Evolutionary conservation across 2,888 invertebrate genomes (phyloP).

Genomic region (Ormyrus labotus): DNA sequence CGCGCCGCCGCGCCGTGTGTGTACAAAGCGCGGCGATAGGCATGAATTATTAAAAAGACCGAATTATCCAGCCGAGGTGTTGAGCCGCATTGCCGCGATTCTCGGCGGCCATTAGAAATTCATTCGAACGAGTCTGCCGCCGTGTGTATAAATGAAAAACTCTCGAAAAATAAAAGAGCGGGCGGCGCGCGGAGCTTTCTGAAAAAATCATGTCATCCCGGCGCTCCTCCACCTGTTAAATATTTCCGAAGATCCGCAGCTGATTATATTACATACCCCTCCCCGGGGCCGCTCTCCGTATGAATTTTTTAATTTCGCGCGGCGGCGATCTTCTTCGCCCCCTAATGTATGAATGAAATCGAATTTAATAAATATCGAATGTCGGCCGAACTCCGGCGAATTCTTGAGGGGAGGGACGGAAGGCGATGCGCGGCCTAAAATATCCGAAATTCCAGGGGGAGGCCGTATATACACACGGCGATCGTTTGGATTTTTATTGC

Average conservation of each 20-base stretch:
- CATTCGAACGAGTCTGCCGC: constrained; percentile 10
- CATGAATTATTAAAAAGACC: not conserved
- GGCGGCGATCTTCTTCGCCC: not conserved
- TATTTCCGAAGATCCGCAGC: not conserved
- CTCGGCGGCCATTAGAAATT: constrained; percentile 22
- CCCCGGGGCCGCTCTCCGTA: not conserved
- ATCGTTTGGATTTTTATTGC: too few relatives aligned
- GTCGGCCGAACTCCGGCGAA: not conserved
- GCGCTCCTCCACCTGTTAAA: not conserved
- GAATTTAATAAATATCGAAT: constrained; percentile 53
- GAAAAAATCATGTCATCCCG: constrained; percentile 37
- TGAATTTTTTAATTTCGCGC: constrained; percentile 52
- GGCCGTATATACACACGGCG: too few relatives aligned
- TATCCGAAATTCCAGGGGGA: too few relatives aligned
- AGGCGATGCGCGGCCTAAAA: too few relatives aligned
- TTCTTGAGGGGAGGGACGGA: not conserved
- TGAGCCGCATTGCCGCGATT: not conserved
- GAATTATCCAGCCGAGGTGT: constrained; percentile 8
- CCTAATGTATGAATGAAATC: constrained; percentile 39
- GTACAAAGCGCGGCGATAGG: not conserved
- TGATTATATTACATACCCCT: constrained; percentile 22
- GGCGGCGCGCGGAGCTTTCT: not conserved
- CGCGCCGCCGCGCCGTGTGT: not conserved
- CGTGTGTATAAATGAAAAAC: not conserved
- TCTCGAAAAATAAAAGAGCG: too few relatives aligned